Evolutionary conservation across 2,888 invertebrate genomes (phyloP).

Genomic region (Tachina fera): DNA sequence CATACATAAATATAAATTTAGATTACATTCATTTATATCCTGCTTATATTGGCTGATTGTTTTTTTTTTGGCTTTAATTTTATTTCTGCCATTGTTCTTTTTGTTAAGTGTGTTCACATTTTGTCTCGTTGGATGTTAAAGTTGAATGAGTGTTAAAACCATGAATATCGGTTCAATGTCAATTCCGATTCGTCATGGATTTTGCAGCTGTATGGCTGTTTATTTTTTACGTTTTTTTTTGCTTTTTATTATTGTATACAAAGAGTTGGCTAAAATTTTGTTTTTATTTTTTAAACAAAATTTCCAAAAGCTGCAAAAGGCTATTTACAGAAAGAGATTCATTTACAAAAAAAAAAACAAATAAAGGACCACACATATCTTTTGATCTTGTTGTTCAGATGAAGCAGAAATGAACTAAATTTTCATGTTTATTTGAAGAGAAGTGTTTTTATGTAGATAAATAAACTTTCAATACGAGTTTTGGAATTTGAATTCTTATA

Average conservation of each 20-base stretch:
- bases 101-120: conserved; percentile 58
- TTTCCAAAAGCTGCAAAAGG: conserved; percentile 60
- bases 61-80: not conserved
- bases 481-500: conserved; percentile 1
- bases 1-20: not conserved
- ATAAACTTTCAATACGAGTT: conserved; percentile 11
- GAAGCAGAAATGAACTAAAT: conserved; percentile 41
- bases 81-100: not conserved
- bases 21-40: conserved; percentile 33
- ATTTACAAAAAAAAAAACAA: not conserved
- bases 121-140: conserved; percentile 59
- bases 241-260: conserved; percentile 38
- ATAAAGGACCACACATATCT: conserved; percentile 65
- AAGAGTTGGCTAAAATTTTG: conserved; percentile 48
- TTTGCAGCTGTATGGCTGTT: conserved; percentile 77
- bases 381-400: conserved; percentile 2
- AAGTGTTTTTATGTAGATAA: conserved; percentile 5
- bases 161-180: conserved; percentile 78
- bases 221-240: conserved; percentile 46
- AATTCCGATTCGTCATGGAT: conserved; percentile 81
- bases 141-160: conserved; percentile 67
- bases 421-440: conserved; percentile 34
- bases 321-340: conserved; percentile 19
- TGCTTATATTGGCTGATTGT: conserved; percentile 19
- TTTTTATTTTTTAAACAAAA: conserved; percentile 14